Conservation (phyloP, 2,797 vertebrate species). For the Sebastes diploproa region DNA sequence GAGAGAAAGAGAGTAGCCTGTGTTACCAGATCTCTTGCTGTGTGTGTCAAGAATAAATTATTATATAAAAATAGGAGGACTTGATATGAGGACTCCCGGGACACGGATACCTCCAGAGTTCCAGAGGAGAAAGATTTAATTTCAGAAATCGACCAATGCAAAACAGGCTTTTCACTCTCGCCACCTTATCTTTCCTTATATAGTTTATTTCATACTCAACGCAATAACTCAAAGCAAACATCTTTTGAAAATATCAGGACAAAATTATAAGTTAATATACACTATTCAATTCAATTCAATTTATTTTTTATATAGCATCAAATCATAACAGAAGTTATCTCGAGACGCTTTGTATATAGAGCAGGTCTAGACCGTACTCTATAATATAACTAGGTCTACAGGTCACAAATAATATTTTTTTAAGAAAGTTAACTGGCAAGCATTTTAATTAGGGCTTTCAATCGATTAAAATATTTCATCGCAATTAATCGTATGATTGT, state of each 20-base stretch:
- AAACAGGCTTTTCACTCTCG: not conserved
- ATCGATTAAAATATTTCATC: no score
- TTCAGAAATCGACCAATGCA: not conserved
- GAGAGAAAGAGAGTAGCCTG: not conserved
- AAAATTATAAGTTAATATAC: no score
- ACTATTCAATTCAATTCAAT: no score
- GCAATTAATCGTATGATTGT: no score
- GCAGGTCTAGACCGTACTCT: no score
- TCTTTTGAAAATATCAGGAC: not conserved
- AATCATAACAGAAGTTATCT: no score
- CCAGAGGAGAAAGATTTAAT: not conserved
- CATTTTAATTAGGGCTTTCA: no score
- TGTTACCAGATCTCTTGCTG: not conserved
- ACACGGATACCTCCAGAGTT: not conserved
- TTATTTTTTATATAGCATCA: no score
- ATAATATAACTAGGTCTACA: no score
- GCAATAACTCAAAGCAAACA: not conserved
- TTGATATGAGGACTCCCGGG: not conserved
- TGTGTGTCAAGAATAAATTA: conserved; percentile 16
- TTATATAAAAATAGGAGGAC: not conserved
- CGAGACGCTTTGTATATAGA: no score
- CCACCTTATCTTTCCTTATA: not conserved
- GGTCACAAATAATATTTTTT: no score
- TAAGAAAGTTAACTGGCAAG: no score
- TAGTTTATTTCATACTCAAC: not conserved